Evolutionary conservation across 2,888 invertebrate species (phyloP).

Genomic region (Hirtodrosophila histrioides): DNA sequence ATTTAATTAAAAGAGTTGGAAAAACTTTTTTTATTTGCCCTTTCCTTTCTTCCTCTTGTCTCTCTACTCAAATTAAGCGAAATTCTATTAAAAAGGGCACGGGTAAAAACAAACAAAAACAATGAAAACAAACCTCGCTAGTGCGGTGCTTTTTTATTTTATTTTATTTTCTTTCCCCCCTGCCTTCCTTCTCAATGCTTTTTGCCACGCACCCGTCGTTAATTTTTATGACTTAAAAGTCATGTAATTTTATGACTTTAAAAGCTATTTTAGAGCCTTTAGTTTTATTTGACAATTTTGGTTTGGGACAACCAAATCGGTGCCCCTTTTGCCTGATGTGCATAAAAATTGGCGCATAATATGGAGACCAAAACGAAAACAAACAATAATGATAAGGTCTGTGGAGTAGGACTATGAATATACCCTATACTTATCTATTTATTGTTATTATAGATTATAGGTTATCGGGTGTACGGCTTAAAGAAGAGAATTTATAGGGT

Average conservation of each 20-base stretch:
- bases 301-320: slow-evolving; percentile 36
- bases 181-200: slow-evolving; percentile 28
- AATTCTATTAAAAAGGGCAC: slow-evolving; percentile 72
- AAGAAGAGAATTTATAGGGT: too few species aligned
- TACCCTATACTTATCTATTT: slow-evolving; percentile 31
- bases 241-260: slow-evolving; percentile 79
- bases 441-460: too few species aligned
- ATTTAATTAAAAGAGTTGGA: slow-evolving; percentile 78
- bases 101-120: slow-evolving; percentile 61
- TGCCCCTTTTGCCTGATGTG: slow-evolving; percentile 53
- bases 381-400: slow-evolving; percentile 13
- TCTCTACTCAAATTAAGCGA: slow-evolving; percentile 73
- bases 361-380: slow-evolving; percentile 41
- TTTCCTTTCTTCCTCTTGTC: slow-evolving; percentile 19
- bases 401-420: not conserved
- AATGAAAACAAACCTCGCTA: slow-evolving; percentile 56
- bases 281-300: slow-evolving; percentile 77
- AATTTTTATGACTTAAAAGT: slow-evolving; percentile 77
- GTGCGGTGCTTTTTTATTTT: slow-evolving; percentile 12
- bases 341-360: slow-evolving; percentile 74
- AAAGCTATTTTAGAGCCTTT: slow-evolving; percentile 80
- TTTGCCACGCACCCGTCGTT: slow-evolving; percentile 77
- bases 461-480: too few species aligned
- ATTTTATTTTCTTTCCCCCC: slow-evolving; percentile 6
- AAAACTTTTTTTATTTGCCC: slow-evolving; percentile 65